Evolutionary conservation across 1,140 invertebrate species (phyloP).

Genomic region (Aphaenogaster rudis): DNA sequence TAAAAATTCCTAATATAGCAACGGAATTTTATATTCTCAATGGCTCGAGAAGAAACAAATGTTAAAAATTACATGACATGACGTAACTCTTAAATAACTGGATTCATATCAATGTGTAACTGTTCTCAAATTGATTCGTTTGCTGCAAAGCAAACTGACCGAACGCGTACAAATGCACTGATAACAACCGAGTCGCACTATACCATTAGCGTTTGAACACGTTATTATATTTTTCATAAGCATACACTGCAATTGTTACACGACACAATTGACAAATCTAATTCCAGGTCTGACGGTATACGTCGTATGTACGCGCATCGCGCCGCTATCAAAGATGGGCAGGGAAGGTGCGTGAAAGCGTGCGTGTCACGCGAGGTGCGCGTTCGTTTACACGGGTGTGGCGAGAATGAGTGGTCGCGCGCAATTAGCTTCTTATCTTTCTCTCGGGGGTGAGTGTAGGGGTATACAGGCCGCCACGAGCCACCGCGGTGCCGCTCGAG

Average conservation of each 20-base stretch:
- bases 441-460: slow-evolving; percentile 44
- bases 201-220: neutral
- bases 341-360: slow-evolving; percentile 72
- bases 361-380: slow-evolving; percentile 73
- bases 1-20: neutral
- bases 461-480: slow-evolving; percentile 50
- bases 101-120: neutral
- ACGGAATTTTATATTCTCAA: neutral
- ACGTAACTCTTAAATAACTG: neutral
- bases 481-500: slow-evolving; percentile 26
- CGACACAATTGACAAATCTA: slow-evolving; percentile 42
- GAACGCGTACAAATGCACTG: neutral
- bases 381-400: slow-evolving; percentile 76
- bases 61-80: neutral
- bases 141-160: neutral
- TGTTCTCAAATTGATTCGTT: neutral
- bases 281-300: slow-evolving; percentile 24
- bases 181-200: neutral
- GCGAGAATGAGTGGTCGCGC: slow-evolving; percentile 72
- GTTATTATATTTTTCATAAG: slow-evolving; percentile 39
- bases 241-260: slow-evolving; percentile 12
- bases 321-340: slow-evolving; percentile 58
- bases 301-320: slow-evolving; percentile 30
- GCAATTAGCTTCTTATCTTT: slow-evolving; percentile 78
- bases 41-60: neutral